phyloP scores from a whole-genome alignment of 2,888 invertebrate species.

The Drosophila cognata region DNA sequence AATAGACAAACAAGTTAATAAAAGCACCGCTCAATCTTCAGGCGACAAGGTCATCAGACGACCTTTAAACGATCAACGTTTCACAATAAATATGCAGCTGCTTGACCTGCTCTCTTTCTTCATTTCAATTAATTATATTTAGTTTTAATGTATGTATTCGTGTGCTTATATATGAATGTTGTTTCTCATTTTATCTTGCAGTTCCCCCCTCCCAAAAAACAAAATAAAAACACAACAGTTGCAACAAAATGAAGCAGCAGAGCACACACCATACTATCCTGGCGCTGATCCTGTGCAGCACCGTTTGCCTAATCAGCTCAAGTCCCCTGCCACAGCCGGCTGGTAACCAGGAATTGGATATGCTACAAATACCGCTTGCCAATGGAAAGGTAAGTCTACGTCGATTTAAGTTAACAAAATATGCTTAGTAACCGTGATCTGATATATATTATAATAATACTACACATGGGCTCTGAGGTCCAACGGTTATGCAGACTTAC shows the following conservation, averaged over 20 bases:
- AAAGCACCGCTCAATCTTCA: conserved; percentile 38
- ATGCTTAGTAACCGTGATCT: background rate
- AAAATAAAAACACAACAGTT: conserved; percentile 18
- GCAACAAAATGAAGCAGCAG: conserved; percentile 57
- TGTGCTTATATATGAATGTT: background rate
- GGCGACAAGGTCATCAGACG: conserved; percentile 52
- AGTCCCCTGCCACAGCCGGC: conserved; percentile 80
- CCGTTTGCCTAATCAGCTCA: conserved; percentile 74
- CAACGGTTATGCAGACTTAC: background rate
- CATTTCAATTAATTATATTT: background rate
- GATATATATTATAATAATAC: background rate
- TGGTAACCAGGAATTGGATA: conserved; percentile 83
- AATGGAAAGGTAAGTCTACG: conserved; percentile 84
- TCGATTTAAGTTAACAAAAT: background rate
- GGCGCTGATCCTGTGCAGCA: conserved; percentile 70
- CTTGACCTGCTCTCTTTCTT: conserved; percentile 21
- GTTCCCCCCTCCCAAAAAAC: background rate
- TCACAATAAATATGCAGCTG: conserved; percentile 48
- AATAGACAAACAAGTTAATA: conserved; percentile 25
- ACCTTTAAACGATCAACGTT: conserved; percentile 44
- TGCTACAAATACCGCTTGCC: conserved; percentile 84
- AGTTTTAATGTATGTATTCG: background rate
- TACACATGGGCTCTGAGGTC: background rate
- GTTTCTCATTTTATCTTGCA: conserved; percentile 11
- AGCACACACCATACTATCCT: conserved; percentile 60